Evolutionary conservation across 2,888 invertebrate genomes (phyloP).

Genomic region (Hypolimnas misippus): DNA sequence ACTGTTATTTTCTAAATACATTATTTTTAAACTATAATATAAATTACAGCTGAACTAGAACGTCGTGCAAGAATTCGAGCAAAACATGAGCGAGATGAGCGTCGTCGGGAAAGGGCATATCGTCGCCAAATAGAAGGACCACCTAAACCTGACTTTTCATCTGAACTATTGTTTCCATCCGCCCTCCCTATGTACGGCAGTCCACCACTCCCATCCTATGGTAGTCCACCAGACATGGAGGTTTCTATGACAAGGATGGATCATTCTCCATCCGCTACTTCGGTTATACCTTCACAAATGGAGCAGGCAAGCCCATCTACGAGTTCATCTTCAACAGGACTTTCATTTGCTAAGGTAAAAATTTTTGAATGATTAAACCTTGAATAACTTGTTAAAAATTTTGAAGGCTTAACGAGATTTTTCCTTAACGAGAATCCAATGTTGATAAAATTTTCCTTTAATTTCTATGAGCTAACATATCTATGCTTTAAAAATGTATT

Average conservation of each 20-base stretch:
- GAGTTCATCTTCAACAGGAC: constrained; percentile 56
- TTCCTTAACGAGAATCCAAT: too few species aligned
- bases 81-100: constrained; percentile 90
- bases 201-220: constrained; percentile 51
- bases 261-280: constrained; percentile 35
- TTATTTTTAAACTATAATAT: constrained; percentile 1
- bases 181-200: constrained; percentile 54
- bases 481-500: too few species aligned
- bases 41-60: constrained; percentile 87
- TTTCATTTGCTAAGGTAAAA: constrained; percentile 77
- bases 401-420: too few species aligned
- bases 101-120: constrained; percentile 90
- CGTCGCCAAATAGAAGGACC: constrained; percentile 88
- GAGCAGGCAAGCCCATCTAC: constrained; percentile 32
- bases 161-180: constrained; percentile 68
- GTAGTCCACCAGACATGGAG: constrained; percentile 48
- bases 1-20: too few species aligned
- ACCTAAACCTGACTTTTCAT: constrained; percentile 86
- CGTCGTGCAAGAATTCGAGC: constrained; percentile 88
- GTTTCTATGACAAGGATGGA: constrained; percentile 13
- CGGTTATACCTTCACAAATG: constrained; percentile 38
- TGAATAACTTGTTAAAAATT: too few species aligned
- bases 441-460: too few species aligned
- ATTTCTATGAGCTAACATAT: too few species aligned
- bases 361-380: neutral